phyloP scores from a whole-genome alignment of 2,888 invertebrate species.

The Piscicola geometra region DNA sequence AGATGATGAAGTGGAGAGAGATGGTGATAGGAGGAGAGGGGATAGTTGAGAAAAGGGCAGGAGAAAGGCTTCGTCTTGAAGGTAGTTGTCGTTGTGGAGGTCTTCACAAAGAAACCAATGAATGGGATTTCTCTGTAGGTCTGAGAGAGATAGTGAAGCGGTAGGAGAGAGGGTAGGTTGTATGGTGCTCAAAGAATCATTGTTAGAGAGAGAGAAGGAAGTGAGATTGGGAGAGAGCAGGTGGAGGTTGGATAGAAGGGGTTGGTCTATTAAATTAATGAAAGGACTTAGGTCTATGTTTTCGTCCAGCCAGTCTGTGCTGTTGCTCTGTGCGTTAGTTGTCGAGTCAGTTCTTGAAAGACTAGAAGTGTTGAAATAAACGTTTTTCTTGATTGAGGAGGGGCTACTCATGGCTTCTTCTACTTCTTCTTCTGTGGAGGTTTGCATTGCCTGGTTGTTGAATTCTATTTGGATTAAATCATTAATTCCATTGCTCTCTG shows the following conservation, averaged over 20 bases:
- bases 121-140: not conserved
- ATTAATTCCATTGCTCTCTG: too few species aligned
- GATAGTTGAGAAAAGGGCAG: slow-evolving; percentile 1
- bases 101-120: not conserved
- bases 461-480: too few species aligned
- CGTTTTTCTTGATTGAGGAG: too few species aligned
- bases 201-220: not conserved
- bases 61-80: not conserved
- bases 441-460: too few species aligned
- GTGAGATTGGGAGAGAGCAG: not conserved
- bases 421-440: too few species aligned
- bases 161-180: too few species aligned
- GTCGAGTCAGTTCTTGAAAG: too few species aligned
- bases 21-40: slow-evolving; percentile 2
- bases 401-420: too few species aligned
- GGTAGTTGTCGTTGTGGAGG: not conserved
- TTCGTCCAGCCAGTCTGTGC: not conserved
- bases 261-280: slow-evolving; percentile 6
- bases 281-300: slow-evolving; percentile 16
- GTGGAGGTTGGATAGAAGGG: not conserved
- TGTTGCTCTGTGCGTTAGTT: not conserved
- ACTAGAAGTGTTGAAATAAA: too few species aligned
- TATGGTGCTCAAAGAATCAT: not conserved
- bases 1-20: not conserved
- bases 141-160: not conserved